These are phyloP conservation scores for Paradisaea rubra DNA, from an alignment of 2,113 vertebrate genomes.

Conservation along the genomic window DNA sequence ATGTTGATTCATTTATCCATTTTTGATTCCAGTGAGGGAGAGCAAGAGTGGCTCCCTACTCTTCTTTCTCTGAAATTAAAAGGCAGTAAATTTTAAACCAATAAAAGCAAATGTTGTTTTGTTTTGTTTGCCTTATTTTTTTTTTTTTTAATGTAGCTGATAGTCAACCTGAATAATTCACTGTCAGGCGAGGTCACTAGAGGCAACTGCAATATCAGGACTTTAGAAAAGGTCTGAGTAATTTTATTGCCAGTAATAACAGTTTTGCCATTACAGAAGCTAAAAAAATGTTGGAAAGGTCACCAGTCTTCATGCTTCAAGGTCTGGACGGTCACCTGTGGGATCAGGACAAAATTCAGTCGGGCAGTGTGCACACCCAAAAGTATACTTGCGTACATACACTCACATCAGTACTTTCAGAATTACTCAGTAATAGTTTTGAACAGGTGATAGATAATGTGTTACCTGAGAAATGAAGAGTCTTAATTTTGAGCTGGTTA, in stretches of 20 bases:
- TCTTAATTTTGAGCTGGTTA: neutral
- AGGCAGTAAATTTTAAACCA: conserved; percentile 62
- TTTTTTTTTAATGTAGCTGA: conserved; percentile 23
- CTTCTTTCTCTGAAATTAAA: conserved; percentile 50
- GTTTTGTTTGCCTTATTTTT: neutral
- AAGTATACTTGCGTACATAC: neutral
- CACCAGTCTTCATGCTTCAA: conserved; percentile 41
- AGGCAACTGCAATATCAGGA: conserved; percentile 51
- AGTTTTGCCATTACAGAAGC: conserved; percentile 51
- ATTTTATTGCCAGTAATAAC: conserved; percentile 60
- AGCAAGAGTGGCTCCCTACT: conserved; percentile 13
- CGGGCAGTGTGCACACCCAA: neutral
- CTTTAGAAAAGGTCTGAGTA: conserved; percentile 56
- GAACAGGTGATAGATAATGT: neutral
- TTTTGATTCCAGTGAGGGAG: conserved; percentile 28
- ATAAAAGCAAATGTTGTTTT: conserved; percentile 31
- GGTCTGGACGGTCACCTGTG: neutral
- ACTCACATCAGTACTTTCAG: neutral
- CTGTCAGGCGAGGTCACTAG: conserved; percentile 33
- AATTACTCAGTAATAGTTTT: neutral
- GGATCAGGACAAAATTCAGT: neutral
- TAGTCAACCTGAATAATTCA: conserved; percentile 60
- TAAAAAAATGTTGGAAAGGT: conserved; percentile 56
- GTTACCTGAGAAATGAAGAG: neutral
- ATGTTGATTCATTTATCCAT: conserved; percentile 43